Conservation (phyloP, 1,140 invertebrate genomes). For the Dreissena rostriformis region DNA sequence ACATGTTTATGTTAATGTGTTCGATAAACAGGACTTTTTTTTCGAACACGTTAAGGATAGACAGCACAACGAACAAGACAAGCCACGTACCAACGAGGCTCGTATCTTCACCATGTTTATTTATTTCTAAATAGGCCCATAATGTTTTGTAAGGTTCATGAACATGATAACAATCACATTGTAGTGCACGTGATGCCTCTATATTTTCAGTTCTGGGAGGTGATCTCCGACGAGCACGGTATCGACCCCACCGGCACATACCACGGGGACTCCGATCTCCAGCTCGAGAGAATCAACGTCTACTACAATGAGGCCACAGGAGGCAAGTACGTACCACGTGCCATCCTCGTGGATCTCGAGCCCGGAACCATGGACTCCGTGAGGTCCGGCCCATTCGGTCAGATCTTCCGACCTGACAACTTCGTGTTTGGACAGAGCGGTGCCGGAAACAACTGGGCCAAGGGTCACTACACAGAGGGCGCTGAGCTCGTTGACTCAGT, state of each 20-base stretch:
- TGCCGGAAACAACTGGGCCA: slow-evolving; percentile 91
- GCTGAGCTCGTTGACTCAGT: slow-evolving; percentile 92
- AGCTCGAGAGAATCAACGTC: slow-evolving; percentile 83
- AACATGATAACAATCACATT: not conserved
- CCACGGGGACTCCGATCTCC: slow-evolving; percentile 82
- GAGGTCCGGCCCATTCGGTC: slow-evolving; percentile 91
- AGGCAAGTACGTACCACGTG: slow-evolving; percentile 93
- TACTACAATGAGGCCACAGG: slow-evolving; percentile 82
- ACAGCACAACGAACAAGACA: too few relatives aligned
- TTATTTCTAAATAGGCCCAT: not conserved
- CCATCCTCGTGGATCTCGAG: slow-evolving; percentile 95
- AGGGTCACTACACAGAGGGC: slow-evolving; percentile 86
- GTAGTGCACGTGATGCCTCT: not conserved
- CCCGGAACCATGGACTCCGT: slow-evolving; percentile 98
- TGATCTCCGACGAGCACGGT: slow-evolving; percentile 88
- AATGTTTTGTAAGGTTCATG: not conserved
- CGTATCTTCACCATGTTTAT: too few relatives aligned
- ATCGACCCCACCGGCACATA: slow-evolving; percentile 83
- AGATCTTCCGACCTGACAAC: slow-evolving; percentile 92
- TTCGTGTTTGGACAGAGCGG: slow-evolving; percentile 83
- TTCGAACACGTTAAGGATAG: too few relatives aligned
- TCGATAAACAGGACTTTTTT: too few relatives aligned
- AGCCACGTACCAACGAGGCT: too few relatives aligned
- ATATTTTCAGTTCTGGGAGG: slow-evolving; percentile 92
- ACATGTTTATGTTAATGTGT: too few relatives aligned